A percentile compares a stretch with the other conserved stretches of the same genome.
These are phyloP conservation scores for Chaetorhynchus papuensis DNA, from an alignment of 2,113 vertebrate species.

Conservation along the genomic window DNA sequence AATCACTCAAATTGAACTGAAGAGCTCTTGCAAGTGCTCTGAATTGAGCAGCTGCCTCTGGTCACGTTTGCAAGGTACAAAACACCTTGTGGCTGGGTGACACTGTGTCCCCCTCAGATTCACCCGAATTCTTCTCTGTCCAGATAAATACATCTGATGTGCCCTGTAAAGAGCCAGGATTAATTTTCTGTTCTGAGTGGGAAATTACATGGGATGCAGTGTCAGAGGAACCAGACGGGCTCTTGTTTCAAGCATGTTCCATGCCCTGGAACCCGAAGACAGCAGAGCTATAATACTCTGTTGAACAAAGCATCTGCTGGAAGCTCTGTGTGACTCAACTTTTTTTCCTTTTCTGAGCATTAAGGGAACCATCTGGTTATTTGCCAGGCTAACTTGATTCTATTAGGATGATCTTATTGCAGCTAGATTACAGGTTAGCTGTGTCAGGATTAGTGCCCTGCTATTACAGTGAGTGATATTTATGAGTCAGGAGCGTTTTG, in stretches of 20 bases:
- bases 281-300: not conserved
- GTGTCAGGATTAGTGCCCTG: not conserved
- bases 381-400: slow-evolving; percentile 2
- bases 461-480: not conserved
- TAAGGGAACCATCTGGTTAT: slow-evolving; percentile 1
- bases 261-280: not conserved
- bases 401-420: not conserved
- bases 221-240: not conserved
- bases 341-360: not conserved
- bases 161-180: not conserved
- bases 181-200: not conserved
- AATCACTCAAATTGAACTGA: not conserved
- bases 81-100: not conserved
- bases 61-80: not conserved
- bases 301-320: not conserved
- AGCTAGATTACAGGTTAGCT: not conserved
- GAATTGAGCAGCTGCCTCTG: not conserved
- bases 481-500: not conserved
- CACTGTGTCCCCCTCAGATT: rapidly evolving
- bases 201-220: not conserved
- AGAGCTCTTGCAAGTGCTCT: not conserved
- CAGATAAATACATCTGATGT: not conserved
- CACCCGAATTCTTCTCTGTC: not conserved
- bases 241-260: not conserved
- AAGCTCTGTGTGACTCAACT: not conserved